phyloP scores from a whole-genome alignment of 37 sponge, comb jelly and placozoan species.

The Hexactinellida sp. region DNA sequence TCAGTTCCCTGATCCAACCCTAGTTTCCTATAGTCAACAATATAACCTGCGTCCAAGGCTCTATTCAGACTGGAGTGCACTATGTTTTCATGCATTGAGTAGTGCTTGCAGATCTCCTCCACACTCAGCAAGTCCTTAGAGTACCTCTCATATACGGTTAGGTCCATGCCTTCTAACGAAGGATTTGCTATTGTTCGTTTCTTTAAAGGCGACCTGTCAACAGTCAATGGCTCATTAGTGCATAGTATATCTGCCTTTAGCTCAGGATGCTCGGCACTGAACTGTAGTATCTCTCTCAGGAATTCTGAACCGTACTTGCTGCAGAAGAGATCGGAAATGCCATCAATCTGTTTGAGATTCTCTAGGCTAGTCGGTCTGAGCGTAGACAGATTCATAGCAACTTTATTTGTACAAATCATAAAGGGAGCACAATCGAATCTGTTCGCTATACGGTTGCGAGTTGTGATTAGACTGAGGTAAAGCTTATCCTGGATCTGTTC shows the following conservation, averaged over 20 bases:
- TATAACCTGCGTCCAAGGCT: background rate
- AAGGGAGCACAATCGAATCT: slow-evolving; percentile 4
- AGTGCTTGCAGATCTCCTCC: background rate
- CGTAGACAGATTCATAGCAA: background rate
- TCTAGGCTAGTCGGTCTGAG: background rate
- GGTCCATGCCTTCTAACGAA: background rate
- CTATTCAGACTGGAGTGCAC: background rate
- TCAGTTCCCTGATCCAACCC: background rate
- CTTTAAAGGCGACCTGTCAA: background rate
- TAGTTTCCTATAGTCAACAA: background rate
- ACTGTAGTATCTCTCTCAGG: background rate
- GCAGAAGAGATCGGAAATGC: background rate
- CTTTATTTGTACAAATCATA: background rate
- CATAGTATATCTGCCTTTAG: background rate
- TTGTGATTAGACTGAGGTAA: background rate
- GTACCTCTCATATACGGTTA: background rate
- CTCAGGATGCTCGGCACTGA: background rate
- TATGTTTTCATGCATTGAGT: background rate
- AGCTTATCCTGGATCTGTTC: background rate
- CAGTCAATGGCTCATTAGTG: background rate
- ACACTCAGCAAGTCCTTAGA: background rate
- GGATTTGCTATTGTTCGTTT: background rate
- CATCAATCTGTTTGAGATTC: background rate
- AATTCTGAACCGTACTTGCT: background rate
- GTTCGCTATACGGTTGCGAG: background rate